phyloP scores from a whole-genome alignment of 2,797 vertebrate species.

The Bovichtus diacanthus region DNA sequence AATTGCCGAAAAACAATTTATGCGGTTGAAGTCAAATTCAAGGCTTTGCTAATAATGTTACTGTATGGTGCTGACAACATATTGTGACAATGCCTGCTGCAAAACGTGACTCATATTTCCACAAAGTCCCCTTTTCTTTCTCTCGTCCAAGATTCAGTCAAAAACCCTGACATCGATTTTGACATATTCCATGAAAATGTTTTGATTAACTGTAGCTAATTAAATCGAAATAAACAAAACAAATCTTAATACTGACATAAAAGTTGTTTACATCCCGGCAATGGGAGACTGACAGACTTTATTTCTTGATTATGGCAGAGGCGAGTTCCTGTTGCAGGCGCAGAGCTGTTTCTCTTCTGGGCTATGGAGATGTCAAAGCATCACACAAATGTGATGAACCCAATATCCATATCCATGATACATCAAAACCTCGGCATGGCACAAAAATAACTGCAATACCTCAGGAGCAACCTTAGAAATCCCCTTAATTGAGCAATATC shows the following conservation, averaged over 20 bases:
- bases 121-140: constrained; percentile 52
- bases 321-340: constrained; percentile 48
- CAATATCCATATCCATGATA: constrained; percentile 82
- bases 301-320: constrained; percentile 53
- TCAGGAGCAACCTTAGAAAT: constrained; percentile 74
- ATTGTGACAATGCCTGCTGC: constrained; percentile 52
- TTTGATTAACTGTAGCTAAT: constrained; percentile 71
- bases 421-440: constrained; percentile 73
- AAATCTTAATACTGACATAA: constrained; percentile 52
- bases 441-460: constrained; percentile 75
- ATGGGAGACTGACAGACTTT: constrained; percentile 64
- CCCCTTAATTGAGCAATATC: constrained; percentile 86
- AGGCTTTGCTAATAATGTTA: constrained; percentile 30
- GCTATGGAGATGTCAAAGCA: constrained; percentile 69
- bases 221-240: constrained; percentile 71
- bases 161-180: constrained; percentile 60
- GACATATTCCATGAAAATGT: constrained; percentile 70
- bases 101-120: constrained; percentile 67
- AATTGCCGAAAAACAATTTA: constrained; percentile 44
- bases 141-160: constrained; percentile 73
- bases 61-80: constrained; percentile 43
- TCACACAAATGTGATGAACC: constrained; percentile 72
- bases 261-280: constrained; percentile 62
- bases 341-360: constrained; percentile 50
- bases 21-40: constrained; percentile 43